These are phyloP conservation scores for Drosophila gaucha DNA, from an alignment of 2,888 invertebrate species.

Conservation along the genomic window DNA sequence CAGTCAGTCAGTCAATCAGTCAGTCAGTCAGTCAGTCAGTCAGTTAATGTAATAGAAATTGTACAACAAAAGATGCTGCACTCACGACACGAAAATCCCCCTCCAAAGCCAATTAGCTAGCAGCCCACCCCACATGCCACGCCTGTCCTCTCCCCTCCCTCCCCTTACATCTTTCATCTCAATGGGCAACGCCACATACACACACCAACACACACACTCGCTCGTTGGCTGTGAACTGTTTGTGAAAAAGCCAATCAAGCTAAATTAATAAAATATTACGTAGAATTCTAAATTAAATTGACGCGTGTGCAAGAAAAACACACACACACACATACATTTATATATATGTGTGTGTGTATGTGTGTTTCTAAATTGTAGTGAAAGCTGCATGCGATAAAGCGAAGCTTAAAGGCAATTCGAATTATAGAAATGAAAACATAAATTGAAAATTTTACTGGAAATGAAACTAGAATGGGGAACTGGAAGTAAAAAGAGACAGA, in stretches of 20 bases:
- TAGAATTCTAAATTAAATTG: constrained; percentile 78
- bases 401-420: not conserved
- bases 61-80: constrained; percentile 73
- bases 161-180: not conserved
- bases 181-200: constrained; percentile 6
- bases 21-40: constrained; percentile 34
- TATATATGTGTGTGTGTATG: constrained; percentile 5
- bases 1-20: constrained; percentile 38
- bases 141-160: not conserved
- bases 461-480: not conserved
- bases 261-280: constrained; percentile 80
- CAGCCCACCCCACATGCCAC: constrained; percentile 10
- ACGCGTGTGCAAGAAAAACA: constrained; percentile 69
- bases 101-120: constrained; percentile 72
- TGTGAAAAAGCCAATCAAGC: constrained; percentile 79
- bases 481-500: not conserved
- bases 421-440: not conserved
- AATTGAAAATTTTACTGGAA: not conserved
- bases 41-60: constrained; percentile 78
- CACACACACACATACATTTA: not conserved
- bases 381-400: constrained; percentile 26
- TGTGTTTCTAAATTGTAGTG: constrained; percentile 12
- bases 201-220: not conserved
- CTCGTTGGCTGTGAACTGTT: constrained; percentile 46
- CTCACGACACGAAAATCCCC: constrained; percentile 75